Evolutionary conservation across 2,113 vertebrate species (phyloP), one percentile per base, ranked within the genome.

Genomic region (Cricetomys ansorgei): DNA sequence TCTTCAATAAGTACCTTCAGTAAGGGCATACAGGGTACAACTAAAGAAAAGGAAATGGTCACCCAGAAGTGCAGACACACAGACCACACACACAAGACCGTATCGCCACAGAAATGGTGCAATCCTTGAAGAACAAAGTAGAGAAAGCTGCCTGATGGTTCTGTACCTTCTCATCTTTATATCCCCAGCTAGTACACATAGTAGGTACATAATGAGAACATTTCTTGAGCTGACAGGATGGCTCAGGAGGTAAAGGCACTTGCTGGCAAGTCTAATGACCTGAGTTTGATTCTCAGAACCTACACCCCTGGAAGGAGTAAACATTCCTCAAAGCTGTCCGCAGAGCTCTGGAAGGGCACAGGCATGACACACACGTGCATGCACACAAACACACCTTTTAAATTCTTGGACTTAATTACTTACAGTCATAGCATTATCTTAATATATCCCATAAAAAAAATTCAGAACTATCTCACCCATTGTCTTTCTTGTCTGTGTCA

Each of bases 391-490:
- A 40, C 3, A 45, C 43, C 7, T 7, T 29, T 43, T 64, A 64
- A 62, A 84, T 31, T 91, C n/a, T 53, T 89, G n/a, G 90, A 76
- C 95, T 93, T 64, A 76, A 83, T 23, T 96, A 80, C 21, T 88
- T 88, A 95, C 25, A 43, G 70, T 96, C 59, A 95, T 1, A 89
- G 2, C 55, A 85, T 6, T 88, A 57, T 83, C 27, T 90, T 91
- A 92, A 75, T 88, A 93, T 94, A 75, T 88, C 65, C 40, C 53
- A 96, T 37, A 93, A 57, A 88, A 88, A 96, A 59, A 80, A 43
- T 6, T 76, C 1, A 19, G 29, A 92, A 94, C 48, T 91, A 15
- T n/a, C 64, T 88, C 13, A 81, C 3, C 53, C 62, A 88, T 1
- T 40, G 40, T 90, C 53, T 87, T 93, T 81, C 81, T 77, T 64